These are phyloP conservation scores for Thripadectes ignobilis DNA, from an alignment of 2,797 vertebrate genomes.

Conservation along the genomic window DNA sequence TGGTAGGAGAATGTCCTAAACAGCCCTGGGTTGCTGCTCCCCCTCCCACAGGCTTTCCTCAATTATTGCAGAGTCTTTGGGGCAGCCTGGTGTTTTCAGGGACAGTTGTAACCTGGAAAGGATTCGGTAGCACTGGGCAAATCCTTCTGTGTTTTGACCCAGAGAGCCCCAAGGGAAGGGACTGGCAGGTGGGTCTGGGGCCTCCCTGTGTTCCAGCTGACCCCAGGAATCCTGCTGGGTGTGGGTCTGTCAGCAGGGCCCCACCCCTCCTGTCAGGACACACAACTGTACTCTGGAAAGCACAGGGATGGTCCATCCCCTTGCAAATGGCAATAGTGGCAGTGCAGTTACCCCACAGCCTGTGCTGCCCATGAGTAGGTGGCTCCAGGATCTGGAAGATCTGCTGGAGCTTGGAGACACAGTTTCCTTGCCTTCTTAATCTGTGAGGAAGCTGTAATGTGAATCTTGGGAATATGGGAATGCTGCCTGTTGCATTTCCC, in stretches of 20 bases:
- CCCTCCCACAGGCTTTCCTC: constrained; percentile 49
- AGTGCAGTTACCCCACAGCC: not conserved
- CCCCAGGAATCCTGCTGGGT: not conserved
- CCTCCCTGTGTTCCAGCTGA: not conserved
- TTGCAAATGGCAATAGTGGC: not conserved
- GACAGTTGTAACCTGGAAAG: not conserved
- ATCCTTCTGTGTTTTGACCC: not conserved
- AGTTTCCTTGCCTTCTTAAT: not conserved
- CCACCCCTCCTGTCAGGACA: not conserved
- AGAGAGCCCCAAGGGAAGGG: not conserved
- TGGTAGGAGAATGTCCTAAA: not conserved
- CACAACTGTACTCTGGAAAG: not conserved
- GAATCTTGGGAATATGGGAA: not conserved
- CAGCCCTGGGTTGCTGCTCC: constrained; percentile 39
- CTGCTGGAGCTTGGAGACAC: not conserved
- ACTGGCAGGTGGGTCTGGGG: not conserved
- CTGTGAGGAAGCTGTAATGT: not conserved
- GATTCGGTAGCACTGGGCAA: not conserved
- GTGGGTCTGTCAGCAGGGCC: not conserved
- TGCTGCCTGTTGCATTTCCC: not conserved
- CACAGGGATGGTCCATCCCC: not conserved
- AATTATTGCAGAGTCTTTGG: constrained; percentile 37
- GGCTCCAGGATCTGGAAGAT: not conserved
- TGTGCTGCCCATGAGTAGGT: not conserved
- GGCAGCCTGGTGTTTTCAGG: constrained; percentile 9